Evolutionary conservation across 1,140 invertebrate genomes (phyloP).

Genomic region (Brachionus asplanchnoidis): DNA sequence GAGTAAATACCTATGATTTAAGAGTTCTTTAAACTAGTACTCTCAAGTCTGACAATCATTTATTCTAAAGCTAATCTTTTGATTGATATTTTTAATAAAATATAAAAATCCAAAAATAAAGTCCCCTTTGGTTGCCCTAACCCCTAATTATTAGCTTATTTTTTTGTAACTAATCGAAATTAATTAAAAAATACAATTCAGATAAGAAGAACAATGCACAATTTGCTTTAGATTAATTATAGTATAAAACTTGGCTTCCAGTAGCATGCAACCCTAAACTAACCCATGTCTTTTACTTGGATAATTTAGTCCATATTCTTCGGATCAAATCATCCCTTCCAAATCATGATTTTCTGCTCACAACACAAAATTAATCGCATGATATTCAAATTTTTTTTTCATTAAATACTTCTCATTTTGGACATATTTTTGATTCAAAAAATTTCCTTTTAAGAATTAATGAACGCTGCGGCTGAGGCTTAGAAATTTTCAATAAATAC

Average conservation of each 20-base stretch:
- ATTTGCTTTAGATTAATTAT: slow-evolving; percentile 15
- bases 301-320: not conserved
- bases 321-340: not conserved
- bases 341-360: not conserved
- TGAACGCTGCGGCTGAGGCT: not conserved
- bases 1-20: not conserved
- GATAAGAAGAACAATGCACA: slow-evolving; percentile 12
- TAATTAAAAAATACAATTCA: slow-evolving; percentile 24
- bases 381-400: not conserved
- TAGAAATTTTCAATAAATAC: not conserved
- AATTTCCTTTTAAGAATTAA: not conserved
- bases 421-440: not conserved
- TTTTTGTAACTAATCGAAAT: slow-evolving; percentile 14
- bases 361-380: not conserved
- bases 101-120: not conserved
- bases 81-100: slow-evolving; percentile 2
- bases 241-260: not conserved
- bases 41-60: not conserved
- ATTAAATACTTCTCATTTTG: not conserved
- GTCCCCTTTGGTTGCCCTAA: not conserved
- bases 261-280: not conserved
- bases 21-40: not conserved
- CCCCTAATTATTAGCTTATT: slow-evolving; percentile 13
- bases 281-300: not conserved
- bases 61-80: not conserved